Evolutionary conservation across 2,888 invertebrate genomes (phyloP), one percentile per base, ranked within the genome.

Genomic region (Theretra japonica): DNA sequence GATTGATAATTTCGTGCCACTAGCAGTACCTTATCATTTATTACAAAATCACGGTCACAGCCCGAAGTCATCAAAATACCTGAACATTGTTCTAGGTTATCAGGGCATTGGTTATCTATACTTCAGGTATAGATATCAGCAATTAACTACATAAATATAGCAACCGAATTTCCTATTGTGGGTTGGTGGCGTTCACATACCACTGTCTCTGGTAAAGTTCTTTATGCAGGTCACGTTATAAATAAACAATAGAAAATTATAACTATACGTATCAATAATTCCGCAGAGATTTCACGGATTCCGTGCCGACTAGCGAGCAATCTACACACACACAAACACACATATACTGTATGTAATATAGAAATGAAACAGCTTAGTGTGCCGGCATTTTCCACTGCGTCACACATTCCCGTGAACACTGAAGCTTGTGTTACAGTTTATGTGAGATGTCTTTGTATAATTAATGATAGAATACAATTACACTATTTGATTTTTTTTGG

Each of bases 371-470:
- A 30, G 19, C 28, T 58, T 58, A 57, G 59, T 59, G 59, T 59
- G 25, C 30, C 59, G 59, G 59, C 30, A 19, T 59, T 59, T 59
- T 59, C 59, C 59, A 59, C 59, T 30, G 59, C 59, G 59, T 59
- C 59, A 59, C 59, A 59, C 30, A 59, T 30, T 59, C 28, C 17
- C 58, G 33, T 25, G 41, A 41, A 41, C 41, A 41, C 41, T 41
- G 41, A 41, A 41, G 8, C 8, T 41, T 41, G 41, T 41, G 41
- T 41, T 41, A 41, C 41, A 41, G 41, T 41, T 41, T 41, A 41
- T 11, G 41, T 11, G 33, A 33, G 6, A 33, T 33, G 33, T 7
- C 41, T 41, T 41, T 11, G 8, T 41, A 41, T 41, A 41, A n/a
- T n/a, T n/a, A 41, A 41, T 41, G 2, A 11, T 41, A 41, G 41